These are phyloP conservation scores for Anoura caudifer DNA, from an alignment of 2,113 vertebrate genomes.

Conservation along the genomic window DNA sequence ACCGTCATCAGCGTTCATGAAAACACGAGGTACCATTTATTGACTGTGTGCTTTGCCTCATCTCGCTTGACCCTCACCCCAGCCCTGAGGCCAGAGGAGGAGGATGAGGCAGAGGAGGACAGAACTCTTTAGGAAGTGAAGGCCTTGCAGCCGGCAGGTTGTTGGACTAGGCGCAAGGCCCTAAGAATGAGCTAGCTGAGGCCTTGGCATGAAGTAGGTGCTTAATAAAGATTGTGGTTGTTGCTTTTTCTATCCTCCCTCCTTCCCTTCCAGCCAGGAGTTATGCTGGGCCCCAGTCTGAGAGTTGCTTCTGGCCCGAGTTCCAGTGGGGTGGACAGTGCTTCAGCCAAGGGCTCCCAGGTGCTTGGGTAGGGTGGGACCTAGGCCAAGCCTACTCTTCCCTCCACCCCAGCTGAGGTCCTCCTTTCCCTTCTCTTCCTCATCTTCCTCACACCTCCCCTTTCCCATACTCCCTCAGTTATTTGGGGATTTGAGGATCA, in stretches of 20 bases:
- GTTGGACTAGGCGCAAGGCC: background rate
- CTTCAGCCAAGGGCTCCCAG: background rate
- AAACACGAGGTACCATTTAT: background rate
- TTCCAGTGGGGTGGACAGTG: background rate
- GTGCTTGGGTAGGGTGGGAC: background rate
- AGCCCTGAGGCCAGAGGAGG: background rate
- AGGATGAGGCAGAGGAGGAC: background rate
- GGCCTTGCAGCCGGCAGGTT: background rate
- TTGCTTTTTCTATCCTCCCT: background rate
- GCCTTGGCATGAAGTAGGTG: background rate
- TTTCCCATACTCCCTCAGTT: rapidly evolving
- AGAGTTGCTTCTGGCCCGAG: background rate
- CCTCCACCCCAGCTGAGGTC: background rate
- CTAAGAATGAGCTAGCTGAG: background rate
- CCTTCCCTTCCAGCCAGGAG: background rate
- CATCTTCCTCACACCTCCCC: rapidly evolving
- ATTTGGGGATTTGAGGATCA: background rate
- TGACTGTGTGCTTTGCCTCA: background rate
- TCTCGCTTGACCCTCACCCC: background rate
- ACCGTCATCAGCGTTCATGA: background rate
- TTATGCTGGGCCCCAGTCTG: background rate
- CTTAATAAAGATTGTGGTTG: background rate
- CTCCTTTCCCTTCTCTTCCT: background rate
- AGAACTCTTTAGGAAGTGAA: background rate
- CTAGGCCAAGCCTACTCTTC: background rate